Evolutionary conservation across 1,140 invertebrate species (phyloP).

Genomic region (Stegodyphus mimosarum): DNA sequence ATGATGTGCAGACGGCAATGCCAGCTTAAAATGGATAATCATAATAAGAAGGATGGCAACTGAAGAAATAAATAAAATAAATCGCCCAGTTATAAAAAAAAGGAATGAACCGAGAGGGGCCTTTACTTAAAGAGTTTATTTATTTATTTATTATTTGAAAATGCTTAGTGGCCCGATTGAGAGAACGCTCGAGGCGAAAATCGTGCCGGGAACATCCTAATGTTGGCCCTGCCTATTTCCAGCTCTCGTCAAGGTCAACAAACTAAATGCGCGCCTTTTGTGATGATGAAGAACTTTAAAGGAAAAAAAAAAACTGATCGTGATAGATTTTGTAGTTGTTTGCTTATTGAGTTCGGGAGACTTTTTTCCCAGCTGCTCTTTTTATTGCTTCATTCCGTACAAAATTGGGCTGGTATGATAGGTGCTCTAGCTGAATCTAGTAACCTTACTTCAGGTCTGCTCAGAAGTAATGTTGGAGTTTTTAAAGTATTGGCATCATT

Average conservation of each 20-base stretch:
- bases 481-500: too few species aligned
- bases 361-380: too few species aligned
- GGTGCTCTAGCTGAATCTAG: too few species aligned
- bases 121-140: constrained; percentile 23
- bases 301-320: background rate
- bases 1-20: constrained; percentile 31
- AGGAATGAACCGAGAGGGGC: constrained; percentile 1
- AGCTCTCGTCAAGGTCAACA: constrained; percentile 29
- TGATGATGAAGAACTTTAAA: background rate
- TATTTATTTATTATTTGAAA: constrained; percentile 46
- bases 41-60: constrained; percentile 27
- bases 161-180: constrained; percentile 36
- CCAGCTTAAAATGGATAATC: constrained; percentile 30
- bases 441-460: too few species aligned
- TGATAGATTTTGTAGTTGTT: constrained; percentile 10
- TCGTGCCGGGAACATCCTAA: constrained; percentile 41
- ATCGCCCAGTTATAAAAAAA: constrained; percentile 28
- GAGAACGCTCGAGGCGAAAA: constrained; percentile 4
- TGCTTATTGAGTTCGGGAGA: background rate
- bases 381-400: too few species aligned
- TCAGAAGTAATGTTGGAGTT: too few species aligned
- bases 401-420: too few species aligned
- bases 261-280: constrained; percentile 18
- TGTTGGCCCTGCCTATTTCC: background rate
- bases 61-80: constrained; percentile 40